Evolutionary conservation across 1,140 invertebrate genomes (phyloP), one percentile per base, ranked within the genome.

Genomic region (Mactra quadrangularis): DNA sequence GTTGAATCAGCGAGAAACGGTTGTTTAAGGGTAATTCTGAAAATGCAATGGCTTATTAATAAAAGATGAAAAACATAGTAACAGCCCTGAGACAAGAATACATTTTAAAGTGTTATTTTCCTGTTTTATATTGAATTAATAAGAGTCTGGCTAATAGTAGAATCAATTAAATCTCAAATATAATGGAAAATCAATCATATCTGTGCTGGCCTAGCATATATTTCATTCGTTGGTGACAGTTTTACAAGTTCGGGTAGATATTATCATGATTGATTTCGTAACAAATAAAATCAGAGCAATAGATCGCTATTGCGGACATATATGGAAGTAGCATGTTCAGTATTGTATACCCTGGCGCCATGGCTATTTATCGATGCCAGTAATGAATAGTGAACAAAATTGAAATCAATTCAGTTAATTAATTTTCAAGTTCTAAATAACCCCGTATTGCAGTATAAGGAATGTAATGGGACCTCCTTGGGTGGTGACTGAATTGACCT

Each of bases 171-270:
- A 64, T 45, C 77, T 81, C 77, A 17, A 71, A 59, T 52, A 68
- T 70, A 81, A 81, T 71, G 77, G 22, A 15, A 71, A 81, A 81
- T 81, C 77, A 81, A 81, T 81, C 45, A 19, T 81, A 70, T 59
- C 47, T 47, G 29, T 71, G 64, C 27, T 68, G 59, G 38, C 45
- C 25, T 31, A n/a, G 64, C 59, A 68, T 70, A 68, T 68, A 81
- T 71, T 81, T 55, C 68, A 71, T 81, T 33, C 77, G 15, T 9
- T 35, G 33, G 70, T 60, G 75, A 78, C 75, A 78, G 59, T 64
- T 78, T 78, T 66, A 60, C 35, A 38, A 66, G 25, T 66, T 60
- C 27, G 29, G 53, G 50, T 78, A 64, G 59, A 78, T 66, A 66
- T 66, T 53, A 64, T 66, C 75, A 19, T 47, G 75, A 78, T 78